Evolutionary conservation across 92 coral and sea anemone species (phyloP).

Genomic region (Anthopleura xanthogrammica): DNA sequence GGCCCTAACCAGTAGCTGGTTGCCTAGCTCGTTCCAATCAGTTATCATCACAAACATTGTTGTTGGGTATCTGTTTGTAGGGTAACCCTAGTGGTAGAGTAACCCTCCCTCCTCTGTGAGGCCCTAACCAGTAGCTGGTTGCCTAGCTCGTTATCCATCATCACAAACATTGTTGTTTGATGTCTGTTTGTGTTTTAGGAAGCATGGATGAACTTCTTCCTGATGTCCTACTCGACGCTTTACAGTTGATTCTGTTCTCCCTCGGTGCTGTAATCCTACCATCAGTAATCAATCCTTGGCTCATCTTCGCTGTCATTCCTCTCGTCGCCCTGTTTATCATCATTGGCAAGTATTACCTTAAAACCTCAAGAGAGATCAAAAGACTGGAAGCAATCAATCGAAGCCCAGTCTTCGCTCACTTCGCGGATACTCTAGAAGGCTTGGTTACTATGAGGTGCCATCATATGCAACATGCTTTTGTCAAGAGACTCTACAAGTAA

Average conservation of each 20-base stretch:
- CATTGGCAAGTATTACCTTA: slow-evolving; percentile 53
- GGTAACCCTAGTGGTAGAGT: too few species aligned
- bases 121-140: too few species aligned
- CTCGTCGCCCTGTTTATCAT: slow-evolving; percentile 32
- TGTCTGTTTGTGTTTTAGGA: slow-evolving; percentile 11
- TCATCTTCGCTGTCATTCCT: slow-evolving; percentile 45
- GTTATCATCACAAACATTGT: too few species aligned
- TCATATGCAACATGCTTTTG: slow-evolving; percentile 54
- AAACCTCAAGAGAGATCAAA: slow-evolving; percentile 59
- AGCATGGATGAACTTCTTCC: slow-evolving; percentile 65
- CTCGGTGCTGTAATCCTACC: slow-evolving; percentile 51
- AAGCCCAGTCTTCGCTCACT: slow-evolving; percentile 66
- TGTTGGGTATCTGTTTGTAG: too few species aligned
- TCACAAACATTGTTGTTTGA: neutral
- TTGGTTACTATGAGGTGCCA: slow-evolving; percentile 64
- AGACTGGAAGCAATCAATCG: slow-evolving; percentile 63
- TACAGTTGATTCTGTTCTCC: slow-evolving; percentile 51
- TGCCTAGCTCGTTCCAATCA: too few species aligned
- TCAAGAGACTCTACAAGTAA: slow-evolving; percentile 49
- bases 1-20: too few species aligned
- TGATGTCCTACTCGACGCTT: slow-evolving; percentile 57
- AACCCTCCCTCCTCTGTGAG: too few species aligned
- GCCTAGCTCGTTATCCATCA: neutral
- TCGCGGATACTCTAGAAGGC: slow-evolving; percentile 65
- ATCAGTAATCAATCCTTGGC: slow-evolving; percentile 55